These are phyloP conservation scores for Mactromeris polynyma DNA, from an alignment of 2,888 invertebrate genomes.

Conservation along the genomic window DNA sequence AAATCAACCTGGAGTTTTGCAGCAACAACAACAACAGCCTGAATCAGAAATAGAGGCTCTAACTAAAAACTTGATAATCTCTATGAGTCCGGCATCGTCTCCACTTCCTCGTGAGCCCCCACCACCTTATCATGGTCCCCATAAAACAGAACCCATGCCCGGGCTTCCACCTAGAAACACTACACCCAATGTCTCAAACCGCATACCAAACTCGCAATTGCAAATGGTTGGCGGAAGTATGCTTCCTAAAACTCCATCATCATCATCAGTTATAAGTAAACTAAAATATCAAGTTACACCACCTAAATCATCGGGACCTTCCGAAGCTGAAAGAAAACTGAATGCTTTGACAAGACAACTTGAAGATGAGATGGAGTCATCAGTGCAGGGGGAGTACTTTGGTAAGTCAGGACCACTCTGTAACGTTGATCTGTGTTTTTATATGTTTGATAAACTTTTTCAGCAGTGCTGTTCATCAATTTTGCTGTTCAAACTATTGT, in stretches of 20 bases:
- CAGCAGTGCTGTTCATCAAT: too few species aligned
- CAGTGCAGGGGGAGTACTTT: constrained; percentile 98
- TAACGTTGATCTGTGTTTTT: neutral
- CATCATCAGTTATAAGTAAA: constrained; percentile 69
- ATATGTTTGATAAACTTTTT: too few species aligned
- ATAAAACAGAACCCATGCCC: constrained; percentile 82
- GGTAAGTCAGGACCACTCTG: constrained; percentile 89
- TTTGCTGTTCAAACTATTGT: too few species aligned
- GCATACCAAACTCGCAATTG: constrained; percentile 59
- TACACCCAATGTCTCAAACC: constrained; percentile 56
- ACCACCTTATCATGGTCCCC: constrained; percentile 86
- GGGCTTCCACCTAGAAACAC: constrained; percentile 72
- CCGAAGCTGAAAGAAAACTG: constrained; percentile 85
- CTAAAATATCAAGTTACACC: constrained; percentile 80
- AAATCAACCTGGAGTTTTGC: constrained; percentile 68
- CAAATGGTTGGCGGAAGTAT: constrained; percentile 54
- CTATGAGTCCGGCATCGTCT: constrained; percentile 72
- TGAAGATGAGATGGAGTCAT: constrained; percentile 92
- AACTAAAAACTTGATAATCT: constrained; percentile 82
- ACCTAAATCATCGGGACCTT: constrained; percentile 78
- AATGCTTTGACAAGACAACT: constrained; percentile 85
- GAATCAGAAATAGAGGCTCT: constrained; percentile 85
- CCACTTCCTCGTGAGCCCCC: constrained; percentile 78
- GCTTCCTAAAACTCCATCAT: constrained; percentile 63
- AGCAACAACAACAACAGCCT: constrained; percentile 73